Conservation (phyloP, 1,140 invertebrate genomes). For the Drosophila rhopaloa region DNA sequence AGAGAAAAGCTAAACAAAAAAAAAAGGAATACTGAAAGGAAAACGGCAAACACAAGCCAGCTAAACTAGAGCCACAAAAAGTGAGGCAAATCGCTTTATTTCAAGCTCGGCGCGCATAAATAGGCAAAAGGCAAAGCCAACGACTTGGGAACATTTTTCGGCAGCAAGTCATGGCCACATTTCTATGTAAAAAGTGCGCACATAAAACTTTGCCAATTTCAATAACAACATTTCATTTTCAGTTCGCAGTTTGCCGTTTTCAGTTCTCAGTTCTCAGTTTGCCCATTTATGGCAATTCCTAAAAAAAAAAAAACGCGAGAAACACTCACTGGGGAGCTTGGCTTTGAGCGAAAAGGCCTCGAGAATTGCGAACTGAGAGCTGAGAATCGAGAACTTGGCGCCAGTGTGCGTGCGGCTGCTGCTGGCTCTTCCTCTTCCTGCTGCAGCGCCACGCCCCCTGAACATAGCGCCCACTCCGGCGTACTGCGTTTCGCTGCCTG, state of each 20-base stretch:
- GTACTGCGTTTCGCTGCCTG: constrained; percentile 35
- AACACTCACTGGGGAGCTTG: constrained; percentile 65
- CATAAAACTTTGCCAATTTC: constrained; percentile 82
- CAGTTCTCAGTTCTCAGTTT: constrained; percentile 10
- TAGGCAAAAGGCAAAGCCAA: constrained; percentile 59
- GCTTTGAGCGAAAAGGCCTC: constrained; percentile 25
- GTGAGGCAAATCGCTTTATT: constrained; percentile 49
- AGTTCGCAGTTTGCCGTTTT: constrained; percentile 51
- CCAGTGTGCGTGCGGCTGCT: constrained; percentile 63
- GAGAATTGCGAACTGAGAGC: constrained; percentile 12
- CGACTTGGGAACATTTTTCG: constrained; percentile 60
- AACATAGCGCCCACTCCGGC: constrained; percentile 9
- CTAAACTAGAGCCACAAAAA: constrained; percentile 24
- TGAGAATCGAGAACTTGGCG: constrained; percentile 50
- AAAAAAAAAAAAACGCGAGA: constrained; percentile 39
- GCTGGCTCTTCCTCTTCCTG: constrained; percentile 43
- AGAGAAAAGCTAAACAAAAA: constrained; percentile 1
- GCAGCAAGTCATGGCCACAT: constrained; percentile 79
- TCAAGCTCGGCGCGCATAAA: constrained; percentile 70
- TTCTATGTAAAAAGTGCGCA: constrained; percentile 78
- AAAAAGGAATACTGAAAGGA: constrained; percentile 20
- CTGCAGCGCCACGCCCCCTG: constrained; percentile 22
- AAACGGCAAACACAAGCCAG: constrained; percentile 10
- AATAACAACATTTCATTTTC: constrained; percentile 82
- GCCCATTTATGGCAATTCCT: constrained; percentile 24